Conservation (phyloP, 2,888 invertebrate species). For the Neria commutata region DNA sequence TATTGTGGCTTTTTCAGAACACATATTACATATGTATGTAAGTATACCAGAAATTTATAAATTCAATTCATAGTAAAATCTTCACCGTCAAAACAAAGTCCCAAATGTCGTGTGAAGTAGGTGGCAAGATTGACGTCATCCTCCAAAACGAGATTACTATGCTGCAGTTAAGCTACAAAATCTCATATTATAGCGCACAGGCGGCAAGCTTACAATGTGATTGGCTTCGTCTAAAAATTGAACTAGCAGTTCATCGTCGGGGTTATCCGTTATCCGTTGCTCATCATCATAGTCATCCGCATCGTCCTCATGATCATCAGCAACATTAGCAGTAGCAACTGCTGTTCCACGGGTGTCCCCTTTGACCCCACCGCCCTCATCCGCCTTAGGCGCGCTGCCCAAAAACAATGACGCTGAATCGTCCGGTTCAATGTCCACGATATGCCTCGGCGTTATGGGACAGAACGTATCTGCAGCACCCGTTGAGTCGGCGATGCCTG, state of each 20-base stretch:
- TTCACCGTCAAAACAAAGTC: no score
- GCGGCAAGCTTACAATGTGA: slow-evolving; percentile 56
- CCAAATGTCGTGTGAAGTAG: no score
- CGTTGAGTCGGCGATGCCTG: neutral
- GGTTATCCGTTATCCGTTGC: no score
- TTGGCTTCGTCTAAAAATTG: slow-evolving; percentile 55
- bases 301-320: slow-evolving; percentile 28
- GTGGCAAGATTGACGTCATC: no score
- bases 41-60: no score
- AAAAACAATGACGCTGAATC: slow-evolving; percentile 2
- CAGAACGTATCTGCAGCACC: slow-evolving; percentile 27
- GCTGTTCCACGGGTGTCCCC: neutral
- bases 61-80: no score
- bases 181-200: no score
- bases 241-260: slow-evolving; percentile 51
- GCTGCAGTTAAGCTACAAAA: no score
- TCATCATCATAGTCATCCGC: slow-evolving; percentile 35
- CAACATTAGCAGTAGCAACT: neutral
- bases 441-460: slow-evolving; percentile 36
- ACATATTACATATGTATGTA: no score
- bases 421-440: slow-evolving; percentile 32
- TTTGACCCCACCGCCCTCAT: neutral
- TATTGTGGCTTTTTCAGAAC: no score
- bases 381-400: neutral
- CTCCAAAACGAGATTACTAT: no score